Evolutionary conservation across 2,888 invertebrate genomes (phyloP), one percentile per base, ranked within the genome.

Genomic region (Epinotia brunnichana): DNA sequence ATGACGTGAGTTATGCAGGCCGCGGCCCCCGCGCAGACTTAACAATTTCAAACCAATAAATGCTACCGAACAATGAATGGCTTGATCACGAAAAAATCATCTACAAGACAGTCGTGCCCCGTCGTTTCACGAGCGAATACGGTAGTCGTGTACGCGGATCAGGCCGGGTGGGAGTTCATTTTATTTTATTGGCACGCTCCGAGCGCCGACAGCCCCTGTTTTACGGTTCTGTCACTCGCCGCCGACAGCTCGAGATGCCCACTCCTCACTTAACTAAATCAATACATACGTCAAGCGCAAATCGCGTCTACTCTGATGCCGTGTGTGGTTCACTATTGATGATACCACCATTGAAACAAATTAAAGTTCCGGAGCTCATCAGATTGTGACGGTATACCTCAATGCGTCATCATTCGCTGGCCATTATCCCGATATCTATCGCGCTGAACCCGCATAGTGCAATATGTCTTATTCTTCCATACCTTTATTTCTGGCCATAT

Each of bases 61-160:
- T 86, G 91, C 91, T 90, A 88, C 91, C 82, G 91, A 92, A 93
- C 92, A 93, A 93, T 92, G 92, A 90, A 85, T 88, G 85, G 84
- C 81, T 83, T 82, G 90, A 92, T 93, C 92, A 93, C 92, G 92
- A 92, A 93, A 92, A 92, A 92, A 92, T 90, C 88, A 90, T 92
- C 89, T 90, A 92, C 92, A 93, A 87, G 91, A 77, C 80, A 83
- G 81, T 93, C 92, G 92, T 93, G 92, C 85, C 83, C 83, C 69
- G 79, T 80, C 76, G 84, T 82, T 87, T 84, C 87, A 87, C 87
- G 87, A 85, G 76, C 78, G 77, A 77, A 81, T 80, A 84, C 85
- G 86, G 91, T 87, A 89, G 90, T 91, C 92, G 90, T 91, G 91
- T 89, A 76, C 77, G 62, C 59, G 68, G 73, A 74, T 73, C 69